These are phyloP conservation scores for Dinothrombium tinctorium DNA, from an alignment of 1,140 invertebrate genomes.

Conservation along the genomic window DNA sequence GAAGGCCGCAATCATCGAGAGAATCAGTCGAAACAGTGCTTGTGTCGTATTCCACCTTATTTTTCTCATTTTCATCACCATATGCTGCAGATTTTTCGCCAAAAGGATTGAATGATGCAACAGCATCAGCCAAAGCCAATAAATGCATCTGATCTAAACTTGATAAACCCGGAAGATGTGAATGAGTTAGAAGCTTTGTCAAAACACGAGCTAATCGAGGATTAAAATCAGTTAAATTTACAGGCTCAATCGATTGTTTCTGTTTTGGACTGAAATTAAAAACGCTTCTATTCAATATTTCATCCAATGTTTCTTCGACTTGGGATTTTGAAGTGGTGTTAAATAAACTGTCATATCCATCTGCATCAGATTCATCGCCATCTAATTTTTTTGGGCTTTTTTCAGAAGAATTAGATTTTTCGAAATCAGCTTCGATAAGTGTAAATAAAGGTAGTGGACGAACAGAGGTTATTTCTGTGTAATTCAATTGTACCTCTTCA, in stretches of 20 bases:
- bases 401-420: no score
- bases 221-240: constrained; percentile 46
- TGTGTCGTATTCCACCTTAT: background rate
- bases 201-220: constrained; percentile 45
- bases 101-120: constrained; percentile 39
- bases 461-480: constrained; percentile 84
- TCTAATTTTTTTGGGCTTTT: background rate
- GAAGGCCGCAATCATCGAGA: constrained; percentile 85
- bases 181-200: constrained; percentile 60
- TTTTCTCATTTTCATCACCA: background rate
- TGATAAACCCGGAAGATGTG: constrained; percentile 81
- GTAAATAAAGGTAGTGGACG: constrained; percentile 89
- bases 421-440: constrained; percentile 56
- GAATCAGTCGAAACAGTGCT: constrained; percentile 34
- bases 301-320: constrained; percentile 56
- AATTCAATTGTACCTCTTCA: constrained; percentile 75
- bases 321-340: constrained; percentile 20
- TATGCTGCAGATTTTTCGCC: background rate
- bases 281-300: constrained; percentile 21
- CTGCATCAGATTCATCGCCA: background rate
- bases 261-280: constrained; percentile 12
- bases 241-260: constrained; percentile 13
- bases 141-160: constrained; percentile 98
- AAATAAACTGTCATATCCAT: constrained; percentile 21
- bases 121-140: constrained; percentile 84